These are phyloP conservation scores for Cremastinae sp. DNA, from an alignment of 2,888 invertebrate genomes.

Conservation along the genomic window DNA sequence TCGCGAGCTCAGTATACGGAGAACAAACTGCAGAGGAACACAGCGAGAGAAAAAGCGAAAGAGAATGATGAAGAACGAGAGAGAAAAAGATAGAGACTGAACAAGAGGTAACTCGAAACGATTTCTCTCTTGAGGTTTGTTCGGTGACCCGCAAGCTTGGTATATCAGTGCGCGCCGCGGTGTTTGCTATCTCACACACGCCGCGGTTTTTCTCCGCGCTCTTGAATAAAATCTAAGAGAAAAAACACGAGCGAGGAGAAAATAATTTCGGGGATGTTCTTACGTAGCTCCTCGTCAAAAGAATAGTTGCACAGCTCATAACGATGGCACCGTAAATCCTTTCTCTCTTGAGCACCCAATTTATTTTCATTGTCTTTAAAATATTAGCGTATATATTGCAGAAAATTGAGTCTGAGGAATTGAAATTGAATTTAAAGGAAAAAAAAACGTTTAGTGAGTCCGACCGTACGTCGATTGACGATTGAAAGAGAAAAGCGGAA, in stretches of 20 bases:
- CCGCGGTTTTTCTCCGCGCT: slow-evolving; percentile 2
- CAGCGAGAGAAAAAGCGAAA: not conserved
- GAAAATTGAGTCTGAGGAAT: slow-evolving; percentile 21
- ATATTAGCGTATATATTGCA: slow-evolving; percentile 13
- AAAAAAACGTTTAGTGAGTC: slow-evolving; percentile 24
- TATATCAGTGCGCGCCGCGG: slow-evolving; percentile 5
- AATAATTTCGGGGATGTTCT: too few species aligned
- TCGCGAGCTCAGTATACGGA: slow-evolving; percentile 25
- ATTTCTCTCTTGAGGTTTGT: slow-evolving; percentile 24
- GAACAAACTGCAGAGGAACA: slow-evolving; percentile 21
- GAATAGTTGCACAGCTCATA: too few species aligned
- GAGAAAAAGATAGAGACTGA: not conserved
- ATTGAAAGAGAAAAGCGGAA: slow-evolving; percentile 44
- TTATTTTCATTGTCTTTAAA: slow-evolving; percentile 1
- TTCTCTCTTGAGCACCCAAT: too few species aligned
- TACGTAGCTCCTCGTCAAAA: too few species aligned
- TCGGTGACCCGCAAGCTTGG: slow-evolving; percentile 40
- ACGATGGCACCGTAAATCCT: too few species aligned
- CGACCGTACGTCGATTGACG: slow-evolving; percentile 26
- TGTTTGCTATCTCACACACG: slow-evolving; percentile 6
- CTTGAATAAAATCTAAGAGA: too few species aligned
- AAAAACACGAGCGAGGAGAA: too few species aligned
- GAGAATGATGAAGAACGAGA: not conserved
- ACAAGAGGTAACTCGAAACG: too few species aligned
- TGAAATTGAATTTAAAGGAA: too few species aligned